Conservation (phyloP, 2,888 invertebrate species). For the Bellardia pandia region DNA sequence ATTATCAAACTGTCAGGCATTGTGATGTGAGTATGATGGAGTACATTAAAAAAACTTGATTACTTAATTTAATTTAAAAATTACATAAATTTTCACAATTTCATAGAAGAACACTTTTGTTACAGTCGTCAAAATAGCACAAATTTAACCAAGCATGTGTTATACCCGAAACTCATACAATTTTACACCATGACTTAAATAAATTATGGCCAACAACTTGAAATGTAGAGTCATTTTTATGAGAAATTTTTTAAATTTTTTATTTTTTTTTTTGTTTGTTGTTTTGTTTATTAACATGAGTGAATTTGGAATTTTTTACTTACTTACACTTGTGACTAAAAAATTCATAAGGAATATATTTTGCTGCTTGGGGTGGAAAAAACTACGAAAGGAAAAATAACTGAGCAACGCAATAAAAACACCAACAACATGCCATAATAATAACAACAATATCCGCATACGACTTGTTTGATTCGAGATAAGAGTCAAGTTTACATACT, state of each 20-base stretch:
- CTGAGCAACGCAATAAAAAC: constrained; percentile 61
- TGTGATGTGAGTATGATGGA: not conserved
- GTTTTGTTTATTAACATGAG: not conserved
- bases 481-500: constrained; percentile 44
- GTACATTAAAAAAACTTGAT: not conserved
- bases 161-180: constrained; percentile 45
- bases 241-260: constrained; percentile 32
- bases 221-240: constrained; percentile 61
- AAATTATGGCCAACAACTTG: constrained; percentile 67
- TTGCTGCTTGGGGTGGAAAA: constrained; percentile 1
- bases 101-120: constrained; percentile 12
- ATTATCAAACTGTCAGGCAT: too few relatives aligned
- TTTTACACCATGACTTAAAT: constrained; percentile 68
- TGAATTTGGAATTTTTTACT: not conserved
- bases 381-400: constrained; percentile 34
- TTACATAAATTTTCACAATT: constrained; percentile 22
- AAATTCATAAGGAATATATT: constrained; percentile 47
- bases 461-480: constrained; percentile 47
- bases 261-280: constrained; percentile 19
- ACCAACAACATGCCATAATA: constrained; percentile 60
- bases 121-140: constrained; percentile 23
- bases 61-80: constrained; percentile 28
- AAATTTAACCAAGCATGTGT: constrained; percentile 56
- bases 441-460: constrained; percentile 54
- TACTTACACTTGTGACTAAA: constrained; percentile 6